Evolutionary conservation across 1,140 invertebrate species (phyloP).

Genomic region (Brachystomella parvula): DNA sequence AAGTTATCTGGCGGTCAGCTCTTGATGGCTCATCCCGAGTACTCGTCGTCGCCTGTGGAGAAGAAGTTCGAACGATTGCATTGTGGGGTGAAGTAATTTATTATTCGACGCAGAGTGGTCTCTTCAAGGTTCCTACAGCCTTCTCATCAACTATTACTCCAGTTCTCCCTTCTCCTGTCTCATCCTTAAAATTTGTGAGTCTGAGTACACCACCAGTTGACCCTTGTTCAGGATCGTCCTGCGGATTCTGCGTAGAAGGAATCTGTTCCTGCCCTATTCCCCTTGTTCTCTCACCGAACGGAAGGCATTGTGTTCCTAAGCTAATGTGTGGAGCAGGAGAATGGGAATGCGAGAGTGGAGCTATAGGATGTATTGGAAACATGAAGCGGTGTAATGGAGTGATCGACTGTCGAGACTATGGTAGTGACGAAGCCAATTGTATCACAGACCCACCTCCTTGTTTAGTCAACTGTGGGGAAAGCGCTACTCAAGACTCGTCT

Average conservation of each 20-base stretch:
- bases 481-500: background rate
- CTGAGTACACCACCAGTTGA: background rate
- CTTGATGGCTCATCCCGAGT: background rate
- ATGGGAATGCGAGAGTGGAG: conserved; percentile 1
- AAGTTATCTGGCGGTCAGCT: background rate
- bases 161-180: background rate
- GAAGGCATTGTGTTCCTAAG: background rate
- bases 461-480: background rate
- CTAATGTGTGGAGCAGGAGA: conserved; percentile 1
- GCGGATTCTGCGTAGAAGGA: background rate
- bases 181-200: background rate
- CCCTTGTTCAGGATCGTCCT: background rate
- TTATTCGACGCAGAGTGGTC: background rate
- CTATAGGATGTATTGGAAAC: conserved; percentile 1
- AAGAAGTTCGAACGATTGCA: background rate
- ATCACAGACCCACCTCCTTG: background rate
- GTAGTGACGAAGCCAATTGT: background rate
- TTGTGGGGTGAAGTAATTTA: background rate
- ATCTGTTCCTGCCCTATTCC: conserved; percentile 5
- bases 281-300: background rate
- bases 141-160: background rate
- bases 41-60: background rate
- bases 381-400: background rate
- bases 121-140: background rate
- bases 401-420: background rate